A percentile compares a stretch with the other conserved stretches of the same genome.
These are phyloP conservation scores for Oxytorus armatus DNA, from an alignment of 2,888 invertebrate genomes.

Conservation along the genomic window DNA sequence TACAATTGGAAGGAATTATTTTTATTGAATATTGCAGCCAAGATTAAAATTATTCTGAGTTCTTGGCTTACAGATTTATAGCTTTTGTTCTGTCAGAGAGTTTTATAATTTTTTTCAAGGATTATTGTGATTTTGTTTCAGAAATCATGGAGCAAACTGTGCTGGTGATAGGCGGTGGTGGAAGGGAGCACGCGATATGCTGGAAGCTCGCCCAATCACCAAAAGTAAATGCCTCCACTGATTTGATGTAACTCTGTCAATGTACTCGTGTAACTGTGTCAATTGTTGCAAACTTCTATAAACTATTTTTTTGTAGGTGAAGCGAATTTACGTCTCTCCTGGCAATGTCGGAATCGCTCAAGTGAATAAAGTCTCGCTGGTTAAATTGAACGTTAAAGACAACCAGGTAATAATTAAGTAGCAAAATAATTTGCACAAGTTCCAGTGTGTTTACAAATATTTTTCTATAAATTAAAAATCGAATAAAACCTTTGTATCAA, in stretches of 20 bases:
- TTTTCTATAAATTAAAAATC: background rate
- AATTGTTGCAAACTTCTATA: background rate
- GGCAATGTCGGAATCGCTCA: slow-evolving; percentile 94
- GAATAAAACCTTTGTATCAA: background rate
- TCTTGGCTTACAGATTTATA: background rate
- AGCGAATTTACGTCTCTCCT: slow-evolving; percentile 92
- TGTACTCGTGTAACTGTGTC: background rate
- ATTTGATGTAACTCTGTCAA: too few relatives aligned
- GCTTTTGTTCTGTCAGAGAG: background rate
- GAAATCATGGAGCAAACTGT: slow-evolving; percentile 85
- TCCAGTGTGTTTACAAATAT: slow-evolving; percentile 6
- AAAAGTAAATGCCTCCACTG: slow-evolving; percentile 77
- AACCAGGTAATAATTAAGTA: slow-evolving; percentile 86
- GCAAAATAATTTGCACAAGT: background rate
- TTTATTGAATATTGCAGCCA: background rate
- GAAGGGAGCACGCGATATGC: slow-evolving; percentile 97
- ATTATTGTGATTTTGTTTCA: background rate
- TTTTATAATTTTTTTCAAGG: background rate
- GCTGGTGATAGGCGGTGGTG: slow-evolving; percentile 95
- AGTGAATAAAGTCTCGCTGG: slow-evolving; percentile 89
- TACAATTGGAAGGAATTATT: background rate
- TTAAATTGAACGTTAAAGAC: slow-evolving; percentile 88
- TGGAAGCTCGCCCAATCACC: slow-evolving; percentile 96
- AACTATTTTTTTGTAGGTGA: slow-evolving; percentile 84
- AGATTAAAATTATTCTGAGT: too few relatives aligned